Evolutionary conservation across 1,140 invertebrate genomes (phyloP).

Genomic region (Drosophila arawakana): DNA sequence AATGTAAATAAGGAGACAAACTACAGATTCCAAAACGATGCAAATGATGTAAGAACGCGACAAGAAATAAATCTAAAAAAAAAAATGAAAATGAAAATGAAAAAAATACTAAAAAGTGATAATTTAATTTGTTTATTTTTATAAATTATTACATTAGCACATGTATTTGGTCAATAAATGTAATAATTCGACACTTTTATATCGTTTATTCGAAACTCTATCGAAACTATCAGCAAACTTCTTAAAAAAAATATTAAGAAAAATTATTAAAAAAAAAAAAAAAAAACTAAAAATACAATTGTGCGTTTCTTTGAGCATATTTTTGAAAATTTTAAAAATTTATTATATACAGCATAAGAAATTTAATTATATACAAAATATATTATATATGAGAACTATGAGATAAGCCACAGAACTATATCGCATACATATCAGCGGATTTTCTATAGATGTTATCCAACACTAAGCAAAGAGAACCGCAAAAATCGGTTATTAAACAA

Average conservation of each 20-base stretch:
- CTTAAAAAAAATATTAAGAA: slow-evolving; percentile 23
- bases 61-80: slow-evolving; percentile 7
- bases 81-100: slow-evolving; percentile 25
- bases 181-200: slow-evolving; percentile 37
- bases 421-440: slow-evolving; percentile 75
- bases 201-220: slow-evolving; percentile 42
- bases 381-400: slow-evolving; percentile 32
- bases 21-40: slow-evolving; percentile 74
- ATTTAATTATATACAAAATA: slow-evolving; percentile 32
- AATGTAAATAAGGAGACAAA: slow-evolving; percentile 79
- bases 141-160: slow-evolving; percentile 40
- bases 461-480: slow-evolving; percentile 15
- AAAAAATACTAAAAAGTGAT: slow-evolving; percentile 65
- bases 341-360: slow-evolving; percentile 50
- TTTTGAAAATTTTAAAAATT: slow-evolving; percentile 57
- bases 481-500: slow-evolving; percentile 43
- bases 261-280: slow-evolving; percentile 44
- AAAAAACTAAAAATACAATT: slow-evolving; percentile 38
- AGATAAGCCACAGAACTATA: slow-evolving; percentile 68
- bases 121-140: slow-evolving; percentile 53
- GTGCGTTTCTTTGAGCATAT: slow-evolving; percentile 64
- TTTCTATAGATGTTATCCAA: slow-evolving; percentile 38
- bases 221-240: slow-evolving; percentile 26
- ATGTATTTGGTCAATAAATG: slow-evolving; percentile 28
- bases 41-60: slow-evolving; percentile 63